Percentiles rank a stretch among this genome's conserved stretches.
These are phyloP conservation scores for Montipora efflorescens DNA, from an alignment of 64 coral and sea anemone genomes.

Conservation along the genomic window DNA sequence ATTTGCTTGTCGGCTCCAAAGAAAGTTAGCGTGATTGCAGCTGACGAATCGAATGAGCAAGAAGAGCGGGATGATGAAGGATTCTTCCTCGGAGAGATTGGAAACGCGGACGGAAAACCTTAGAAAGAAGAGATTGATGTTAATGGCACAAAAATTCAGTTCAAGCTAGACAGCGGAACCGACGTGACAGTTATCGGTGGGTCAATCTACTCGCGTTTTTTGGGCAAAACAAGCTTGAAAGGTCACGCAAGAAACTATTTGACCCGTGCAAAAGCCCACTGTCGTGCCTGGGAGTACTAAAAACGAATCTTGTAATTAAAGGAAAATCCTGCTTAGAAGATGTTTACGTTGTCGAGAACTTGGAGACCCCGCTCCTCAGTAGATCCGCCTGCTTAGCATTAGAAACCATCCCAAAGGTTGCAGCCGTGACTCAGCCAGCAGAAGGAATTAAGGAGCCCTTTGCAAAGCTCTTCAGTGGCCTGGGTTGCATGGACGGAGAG, in stretches of 20 bases:
- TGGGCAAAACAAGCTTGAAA: not conserved
- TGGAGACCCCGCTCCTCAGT: conserved; percentile 17
- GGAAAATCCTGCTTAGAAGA: conserved; percentile 44
- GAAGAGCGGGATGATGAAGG: no score
- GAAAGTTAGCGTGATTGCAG: no score
- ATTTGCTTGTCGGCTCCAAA: no score
- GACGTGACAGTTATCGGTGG: no score
- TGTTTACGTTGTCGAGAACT: conserved; percentile 45
- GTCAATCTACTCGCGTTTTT: not conserved
- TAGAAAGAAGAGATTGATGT: no score
- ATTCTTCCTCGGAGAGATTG: no score
- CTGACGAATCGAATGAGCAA: no score
- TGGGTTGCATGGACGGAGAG: conserved; percentile 45
- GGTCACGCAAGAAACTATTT: conserved; percentile 37
- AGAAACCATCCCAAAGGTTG: conserved; percentile 34
- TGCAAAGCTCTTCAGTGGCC: not conserved
- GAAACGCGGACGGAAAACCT: no score
- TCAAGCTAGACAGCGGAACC: no score
- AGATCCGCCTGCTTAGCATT: conserved; percentile 27
- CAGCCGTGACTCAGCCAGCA: conserved; percentile 3
- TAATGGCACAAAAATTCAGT: no score
- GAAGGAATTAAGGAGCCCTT: not conserved
- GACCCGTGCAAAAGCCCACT: conserved; percentile 46
- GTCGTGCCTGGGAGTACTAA: conserved; percentile 15
- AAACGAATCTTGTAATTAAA: conserved; percentile 32